Conservation (phyloP, 2,888 invertebrate genomes). For the Scaeva pyrastri region DNA sequence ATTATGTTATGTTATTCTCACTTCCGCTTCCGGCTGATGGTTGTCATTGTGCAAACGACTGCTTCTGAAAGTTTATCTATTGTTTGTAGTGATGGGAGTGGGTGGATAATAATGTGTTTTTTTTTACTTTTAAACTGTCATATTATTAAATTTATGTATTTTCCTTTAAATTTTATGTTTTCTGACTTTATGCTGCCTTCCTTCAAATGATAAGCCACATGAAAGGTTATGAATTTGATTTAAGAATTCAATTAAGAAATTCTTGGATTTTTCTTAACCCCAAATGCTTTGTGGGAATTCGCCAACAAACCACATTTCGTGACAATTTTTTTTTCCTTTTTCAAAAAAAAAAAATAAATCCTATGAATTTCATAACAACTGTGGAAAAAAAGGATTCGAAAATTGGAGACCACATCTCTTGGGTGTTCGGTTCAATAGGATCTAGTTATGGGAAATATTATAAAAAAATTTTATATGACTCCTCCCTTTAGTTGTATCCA, state of each 20-base stretch:
- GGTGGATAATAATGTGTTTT: neutral
- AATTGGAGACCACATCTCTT: conserved; percentile 41
- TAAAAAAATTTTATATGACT: conserved; percentile 5
- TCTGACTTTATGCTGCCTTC: too few species aligned
- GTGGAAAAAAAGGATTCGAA: neutral
- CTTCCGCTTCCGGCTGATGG: neutral
- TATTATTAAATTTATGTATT: conserved; percentile 37
- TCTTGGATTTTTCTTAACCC: neutral
- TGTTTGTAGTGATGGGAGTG: neutral
- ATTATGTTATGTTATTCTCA: conserved; percentile 21
- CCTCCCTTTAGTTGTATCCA: neutral
- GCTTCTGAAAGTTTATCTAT: conserved; percentile 9
- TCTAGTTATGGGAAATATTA: conserved; percentile 30
- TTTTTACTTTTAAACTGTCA: conserved; percentile 34
- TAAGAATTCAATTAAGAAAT: conserved; percentile 20
- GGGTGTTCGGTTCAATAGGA: conserved; percentile 49
- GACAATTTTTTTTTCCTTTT: neutral
- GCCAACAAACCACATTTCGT: neutral
- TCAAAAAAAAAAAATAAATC: neutral
- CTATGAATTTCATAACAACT: neutral
- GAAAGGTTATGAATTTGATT: neutral
- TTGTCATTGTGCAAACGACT: conserved; percentile 3
- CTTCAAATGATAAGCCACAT: neutral
- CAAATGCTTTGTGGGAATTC: neutral
- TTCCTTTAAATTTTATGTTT: neutral